Evolutionary conservation across 2,113 vertebrate species (phyloP).

Genomic region (Corydoras maculifer): DNA sequence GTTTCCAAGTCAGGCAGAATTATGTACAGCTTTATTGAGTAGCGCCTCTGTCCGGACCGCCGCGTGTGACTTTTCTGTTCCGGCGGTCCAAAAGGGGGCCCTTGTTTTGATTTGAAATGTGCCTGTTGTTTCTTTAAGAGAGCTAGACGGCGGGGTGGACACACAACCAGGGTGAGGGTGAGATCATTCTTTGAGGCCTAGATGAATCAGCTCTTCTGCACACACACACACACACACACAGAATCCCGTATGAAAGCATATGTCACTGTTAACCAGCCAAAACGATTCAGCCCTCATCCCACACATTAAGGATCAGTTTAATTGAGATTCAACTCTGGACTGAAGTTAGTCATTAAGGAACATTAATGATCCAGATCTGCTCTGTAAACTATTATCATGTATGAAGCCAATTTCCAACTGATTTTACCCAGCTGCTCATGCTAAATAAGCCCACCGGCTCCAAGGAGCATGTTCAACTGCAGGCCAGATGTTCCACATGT

Average conservation of each 20-base stretch:
- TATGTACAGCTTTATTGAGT: slow-evolving; percentile 12
- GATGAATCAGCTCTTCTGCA: slow-evolving; percentile 43
- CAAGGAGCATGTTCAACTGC: no score
- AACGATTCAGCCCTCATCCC: neutral
- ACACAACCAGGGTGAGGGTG: slow-evolving; percentile 25
- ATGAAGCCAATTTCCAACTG: no score
- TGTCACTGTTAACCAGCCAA: neutral
- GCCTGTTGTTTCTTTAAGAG: slow-evolving; percentile 40
- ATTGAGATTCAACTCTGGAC: neutral
- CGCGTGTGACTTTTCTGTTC: neutral
- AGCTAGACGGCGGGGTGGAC: slow-evolving; percentile 26
- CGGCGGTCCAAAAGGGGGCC: slow-evolving; percentile 18
- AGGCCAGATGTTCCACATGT: no score
- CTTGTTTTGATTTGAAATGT: slow-evolving; percentile 45
- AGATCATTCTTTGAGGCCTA: slow-evolving; percentile 36
- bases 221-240: slow-evolving; percentile 8
- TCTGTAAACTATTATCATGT: no score
- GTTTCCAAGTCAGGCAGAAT: neutral
- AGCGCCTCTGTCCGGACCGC: neutral
- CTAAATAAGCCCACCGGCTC: no score
- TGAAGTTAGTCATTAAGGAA: no score
- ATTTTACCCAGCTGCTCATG: no score
- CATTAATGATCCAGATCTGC: no score
- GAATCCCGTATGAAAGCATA: neutral
- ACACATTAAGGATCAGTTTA: neutral